Base-by-base conservation (phyloP, 2,888 invertebrate genomes). In the Drosophila fungiperda region DNA sequence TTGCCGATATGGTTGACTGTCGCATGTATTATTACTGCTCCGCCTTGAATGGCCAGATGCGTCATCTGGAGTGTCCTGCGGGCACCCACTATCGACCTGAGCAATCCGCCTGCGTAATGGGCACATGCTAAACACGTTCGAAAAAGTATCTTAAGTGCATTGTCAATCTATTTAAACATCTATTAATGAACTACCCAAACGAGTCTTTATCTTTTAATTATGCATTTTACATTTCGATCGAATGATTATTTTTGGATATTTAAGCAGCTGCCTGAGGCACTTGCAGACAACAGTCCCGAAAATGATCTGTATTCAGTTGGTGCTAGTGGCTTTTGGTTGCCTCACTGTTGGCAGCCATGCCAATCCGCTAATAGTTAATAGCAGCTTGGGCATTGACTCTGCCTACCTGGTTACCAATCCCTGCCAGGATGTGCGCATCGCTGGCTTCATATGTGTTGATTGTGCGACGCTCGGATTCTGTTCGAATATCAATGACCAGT, bases 1-100 rank as follows among this genome's bases (percentile, higher is more conserved):
- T 83, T 7, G 71, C 83, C 6, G 92, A 93, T 72, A 72, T 76
- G 3, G 42, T 66, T 1, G 80, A 93, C 62, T 93, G 93, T 55
- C 86, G 67, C n/a, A 90, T 87, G 40, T 93, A 93, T 65, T 93
- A 87, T 58, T 92, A 91, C 62, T 93, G 93, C 66, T 90, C 91
- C 3, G 86, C 82, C 20, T 23, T 89, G 9, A 88, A 90, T 67
- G 92, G 91, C 0, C 74, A 63, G 3, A 60, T 87, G 33, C 83
- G 80, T 17, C 91, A 86, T 45, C 78, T 87, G 74, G 86, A 89
- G 17, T 93, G 93, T 36, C 93, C 93, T 3, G 1, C 55, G 2
- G 91, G 92, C 17, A 92, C 93, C 0, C 78, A 83, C 61, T 93
- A 88, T 62, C 91, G 89, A 62, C 60, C 77, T 0, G 83, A 73